Evolutionary conservation across 2,113 vertebrate genomes (phyloP).

Genomic region (Paratilapia polleni): DNA sequence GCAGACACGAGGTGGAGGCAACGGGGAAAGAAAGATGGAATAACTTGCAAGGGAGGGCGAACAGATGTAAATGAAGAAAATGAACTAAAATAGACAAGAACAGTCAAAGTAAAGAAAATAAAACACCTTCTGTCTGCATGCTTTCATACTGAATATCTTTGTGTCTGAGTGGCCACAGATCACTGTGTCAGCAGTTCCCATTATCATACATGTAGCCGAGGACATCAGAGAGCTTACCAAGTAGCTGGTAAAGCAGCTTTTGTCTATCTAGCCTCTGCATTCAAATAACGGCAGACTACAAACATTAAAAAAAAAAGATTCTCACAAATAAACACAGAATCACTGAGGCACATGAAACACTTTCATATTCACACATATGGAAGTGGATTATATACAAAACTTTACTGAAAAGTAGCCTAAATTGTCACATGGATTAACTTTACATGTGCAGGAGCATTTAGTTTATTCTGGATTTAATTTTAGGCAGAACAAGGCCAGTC

Average conservation of each 20-base stretch:
- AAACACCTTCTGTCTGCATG: conserved; percentile 36
- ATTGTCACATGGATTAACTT: conserved; percentile 52
- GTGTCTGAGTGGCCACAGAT: conserved; percentile 55
- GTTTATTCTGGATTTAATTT: conserved; percentile 49
- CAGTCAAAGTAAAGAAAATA: not conserved
- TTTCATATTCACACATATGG: conserved; percentile 29
- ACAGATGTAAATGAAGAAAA: not conserved
- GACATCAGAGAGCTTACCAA: conserved; percentile 54
- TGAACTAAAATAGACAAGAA: not conserved
- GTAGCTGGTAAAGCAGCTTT: conserved; percentile 34
- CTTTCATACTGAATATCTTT: conserved; percentile 42
- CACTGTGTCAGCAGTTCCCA: conserved; percentile 59
- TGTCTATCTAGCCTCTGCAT: conserved; percentile 5
- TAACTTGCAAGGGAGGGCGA: conserved; percentile 28
- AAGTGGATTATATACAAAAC: conserved; percentile 57
- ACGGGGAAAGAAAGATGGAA: conserved; percentile 9
- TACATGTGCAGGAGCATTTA: conserved; percentile 41
- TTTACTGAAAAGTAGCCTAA: conserved; percentile 47
- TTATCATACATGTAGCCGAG: conserved; percentile 51
- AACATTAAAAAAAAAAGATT: conserved; percentile 10
- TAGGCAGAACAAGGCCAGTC: conserved; percentile 19
- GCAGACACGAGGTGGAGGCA: not conserved
- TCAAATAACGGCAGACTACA: conserved; percentile 40
- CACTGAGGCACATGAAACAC: conserved; percentile 39
- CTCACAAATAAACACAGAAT: conserved; percentile 26